These are phyloP conservation scores for Eupithecia vulgata DNA, from an alignment of 2,888 invertebrate species.

Conservation along the genomic window DNA sequence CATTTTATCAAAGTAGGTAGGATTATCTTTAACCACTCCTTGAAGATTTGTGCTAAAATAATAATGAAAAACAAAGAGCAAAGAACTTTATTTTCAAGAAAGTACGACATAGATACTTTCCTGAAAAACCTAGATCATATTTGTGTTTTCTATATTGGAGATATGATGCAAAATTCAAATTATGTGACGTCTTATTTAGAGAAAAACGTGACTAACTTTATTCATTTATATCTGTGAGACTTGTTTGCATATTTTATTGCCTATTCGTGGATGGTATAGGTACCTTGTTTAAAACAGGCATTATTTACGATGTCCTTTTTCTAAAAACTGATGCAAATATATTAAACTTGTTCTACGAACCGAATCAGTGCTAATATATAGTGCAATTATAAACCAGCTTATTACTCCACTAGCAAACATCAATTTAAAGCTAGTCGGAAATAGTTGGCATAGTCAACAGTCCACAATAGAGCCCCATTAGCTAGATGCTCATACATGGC, in stretches of 20 bases:
- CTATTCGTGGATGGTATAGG: background rate
- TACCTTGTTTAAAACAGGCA: background rate
- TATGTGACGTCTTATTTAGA: conserved; percentile 23
- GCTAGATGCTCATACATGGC: conserved; percentile 41
- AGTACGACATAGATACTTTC: too few relatives aligned
- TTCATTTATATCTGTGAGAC: conserved; percentile 23
- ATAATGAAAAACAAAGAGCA: background rate
- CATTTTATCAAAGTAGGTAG: conserved; percentile 1
- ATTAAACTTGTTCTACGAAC: background rate
- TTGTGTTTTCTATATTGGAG: background rate
- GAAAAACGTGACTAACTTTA: conserved; percentile 39
- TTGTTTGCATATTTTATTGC: conserved; percentile 9
- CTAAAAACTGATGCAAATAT: background rate
- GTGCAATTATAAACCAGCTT: conserved; percentile 19
- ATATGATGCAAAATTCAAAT: background rate
- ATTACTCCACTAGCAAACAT: conserved; percentile 30
- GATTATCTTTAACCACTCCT: conserved; percentile 9
- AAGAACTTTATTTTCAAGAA: background rate
- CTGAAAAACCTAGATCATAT: too few relatives aligned
- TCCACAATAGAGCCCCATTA: conserved; percentile 50
- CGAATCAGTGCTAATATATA: background rate
- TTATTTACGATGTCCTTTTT: background rate
- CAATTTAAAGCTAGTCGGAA: conserved; percentile 28
- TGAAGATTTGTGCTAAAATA: background rate
- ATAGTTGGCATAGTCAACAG: conserved; percentile 33